Evolutionary conservation across 2,888 invertebrate genomes (phyloP).

Genomic region (Hedya salicella): DNA sequence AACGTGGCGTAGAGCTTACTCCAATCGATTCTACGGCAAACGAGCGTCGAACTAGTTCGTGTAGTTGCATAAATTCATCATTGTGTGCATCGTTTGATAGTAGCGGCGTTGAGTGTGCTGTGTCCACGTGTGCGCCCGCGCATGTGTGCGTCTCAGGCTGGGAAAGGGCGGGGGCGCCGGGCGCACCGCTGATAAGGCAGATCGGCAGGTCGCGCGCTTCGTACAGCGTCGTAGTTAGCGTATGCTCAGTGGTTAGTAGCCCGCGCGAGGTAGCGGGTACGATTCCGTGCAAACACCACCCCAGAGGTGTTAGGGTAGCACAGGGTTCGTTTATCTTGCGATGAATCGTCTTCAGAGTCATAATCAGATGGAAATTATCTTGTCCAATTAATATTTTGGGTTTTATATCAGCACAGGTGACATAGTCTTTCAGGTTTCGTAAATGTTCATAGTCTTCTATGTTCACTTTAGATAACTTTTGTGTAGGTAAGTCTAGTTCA

Average conservation of each 20-base stretch:
- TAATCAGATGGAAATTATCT: constrained; percentile 1
- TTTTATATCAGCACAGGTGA: not conserved
- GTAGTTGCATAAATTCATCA: too few species aligned
- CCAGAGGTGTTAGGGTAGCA: constrained; percentile 17
- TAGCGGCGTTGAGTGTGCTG: too few species aligned
- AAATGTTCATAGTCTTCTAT: not conserved
- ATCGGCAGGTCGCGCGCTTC: not conserved
- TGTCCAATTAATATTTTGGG: not conserved
- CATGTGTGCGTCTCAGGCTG: not conserved
- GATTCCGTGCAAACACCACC: not conserved
- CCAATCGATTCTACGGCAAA: too few species aligned
- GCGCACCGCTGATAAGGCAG: not conserved
- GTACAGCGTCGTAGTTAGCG: not conserved
- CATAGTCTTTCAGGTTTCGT: constrained; percentile 1
- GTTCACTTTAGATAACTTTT: constrained; percentile 11
- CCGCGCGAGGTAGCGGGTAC: not conserved
- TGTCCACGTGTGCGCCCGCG: not conserved
- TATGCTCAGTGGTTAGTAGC: not conserved
- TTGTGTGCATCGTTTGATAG: too few species aligned
- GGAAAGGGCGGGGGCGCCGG: not conserved
- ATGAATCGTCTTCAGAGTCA: not conserved
- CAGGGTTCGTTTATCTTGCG: constrained; percentile 8
- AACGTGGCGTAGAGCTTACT: too few species aligned
- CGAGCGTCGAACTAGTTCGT: too few species aligned
- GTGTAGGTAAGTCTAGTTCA: constrained; percentile 11